Evolutionary conservation across 2,113 vertebrate species (phyloP).

Genomic region (Dolichallabes microphthalmus): DNA sequence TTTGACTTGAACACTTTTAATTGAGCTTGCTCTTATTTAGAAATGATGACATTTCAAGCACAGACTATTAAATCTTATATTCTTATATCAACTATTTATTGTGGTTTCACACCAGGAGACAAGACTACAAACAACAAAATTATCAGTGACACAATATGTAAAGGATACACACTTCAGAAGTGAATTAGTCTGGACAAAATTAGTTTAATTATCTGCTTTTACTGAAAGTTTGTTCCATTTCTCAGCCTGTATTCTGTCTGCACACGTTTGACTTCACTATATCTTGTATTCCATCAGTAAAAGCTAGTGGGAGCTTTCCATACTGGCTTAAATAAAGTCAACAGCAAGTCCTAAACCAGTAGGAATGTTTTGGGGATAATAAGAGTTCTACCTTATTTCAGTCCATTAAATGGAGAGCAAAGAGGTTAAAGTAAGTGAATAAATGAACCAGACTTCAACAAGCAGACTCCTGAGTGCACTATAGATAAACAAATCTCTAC

Average conservation of each 20-base stretch:
- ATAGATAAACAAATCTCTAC: neutral
- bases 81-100: neutral
- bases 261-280: conserved; percentile 4
- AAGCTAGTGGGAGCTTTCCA: neutral
- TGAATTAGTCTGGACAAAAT: neutral
- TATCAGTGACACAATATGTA: neutral
- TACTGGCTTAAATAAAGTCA: neutral
- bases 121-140: too few species aligned
- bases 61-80: neutral
- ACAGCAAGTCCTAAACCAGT: conserved; percentile 3
- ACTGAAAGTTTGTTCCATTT: neutral
- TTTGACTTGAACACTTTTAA: too few species aligned
- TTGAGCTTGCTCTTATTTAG: neutral
- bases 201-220: neutral
- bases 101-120: neutral
- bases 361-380: neutral
- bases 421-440: neutral
- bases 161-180: neutral
- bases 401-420: conserved; percentile 13
- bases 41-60: neutral
- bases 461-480: neutral
- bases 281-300: conserved; percentile 25
- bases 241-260: neutral
- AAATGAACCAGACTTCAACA: neutral
- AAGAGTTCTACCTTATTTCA: neutral